Evolutionary conservation across 2,797 vertebrate species (phyloP), one percentile per base, ranked within the genome.

Genomic region (Acanthurus lineatus): DNA sequence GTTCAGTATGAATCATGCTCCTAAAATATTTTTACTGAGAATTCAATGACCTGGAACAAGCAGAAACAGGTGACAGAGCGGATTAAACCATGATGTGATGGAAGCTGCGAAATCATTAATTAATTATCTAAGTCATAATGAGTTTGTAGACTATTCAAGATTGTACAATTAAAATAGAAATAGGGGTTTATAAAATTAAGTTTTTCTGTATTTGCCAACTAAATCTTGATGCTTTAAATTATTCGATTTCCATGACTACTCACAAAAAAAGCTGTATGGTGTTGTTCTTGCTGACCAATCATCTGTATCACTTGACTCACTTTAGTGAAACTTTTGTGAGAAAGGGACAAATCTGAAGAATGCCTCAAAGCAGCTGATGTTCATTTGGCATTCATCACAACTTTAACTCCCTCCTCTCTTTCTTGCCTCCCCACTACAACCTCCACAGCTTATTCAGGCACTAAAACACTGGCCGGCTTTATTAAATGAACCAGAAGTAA

Each of bases 401-500:
- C 75, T 74, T 81, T 75, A 86, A 83, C 77, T 82, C 82, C 56
- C 56, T 84, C 62, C 42, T 53, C 9, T 69, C 68, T 71, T 54
- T 66, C 52, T 59, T 20, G 48, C 69, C 76, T 76, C 32, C 40
- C 47, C 77, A 47, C 53, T 42, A 60, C 56, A 62, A 56, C 77
- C 69, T 80, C 79, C 4, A 22, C 83, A 53, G 69, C 79, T 76
- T n/a, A 69, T 71, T 60, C 69, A 49, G 79, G 75, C 87, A 83
- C 86, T 91, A 82, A 86, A 93, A 90, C 85, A 70, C 74, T 86
- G 86, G 70, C 70, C 76, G 28, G 71, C 73, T 84, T 82, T 32
- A 75, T 85, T 81, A 92, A 95, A 95, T 90, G 92, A 94, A 93
- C 85, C 90, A 84, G 90, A 88, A 86, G 49, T 90, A 92, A 94